Evolutionary conservation across 2,888 invertebrate genomes (phyloP), one percentile per base, ranked within the genome.

Genomic region (Dryobotodes eremita): DNA sequence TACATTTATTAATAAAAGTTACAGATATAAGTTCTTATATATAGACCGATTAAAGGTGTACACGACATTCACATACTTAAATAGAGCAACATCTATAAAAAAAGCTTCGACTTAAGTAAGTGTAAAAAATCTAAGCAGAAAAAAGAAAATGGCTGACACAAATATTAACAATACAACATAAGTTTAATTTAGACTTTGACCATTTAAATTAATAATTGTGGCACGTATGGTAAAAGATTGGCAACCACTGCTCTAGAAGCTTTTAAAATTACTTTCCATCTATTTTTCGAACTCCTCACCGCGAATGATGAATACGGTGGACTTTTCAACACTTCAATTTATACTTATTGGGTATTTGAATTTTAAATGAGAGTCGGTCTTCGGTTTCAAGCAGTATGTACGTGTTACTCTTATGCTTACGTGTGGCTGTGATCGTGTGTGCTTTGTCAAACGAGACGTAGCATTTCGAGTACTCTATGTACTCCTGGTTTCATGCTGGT

Each of bases 331-430:
- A 89, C 88, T 91, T 87, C 90, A 62, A 69, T n/a, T n/a, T 59
- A 62, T 89, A 90, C 92, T 92, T 92, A 93, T 91, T 90, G 90
- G 81, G 82, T 85, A 93, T 94, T 93, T 93, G 94, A 94, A 94
- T 89, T 94, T 92, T 91, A 94, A 93, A 94, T 94, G 83, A 82
- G 68, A 79, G 77, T 82, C 80, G 84, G 85, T 76, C 79, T 88
- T 75, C 66, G 75, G 83, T 88, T 86, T 69, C 85, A 81, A 77
- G 80, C 87, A 85, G 84, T 86, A 86, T 79, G 77, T 79, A 71
- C 61, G 83, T 71, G 87, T 78, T 82, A 71, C 48, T 71, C 68
- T 75, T 75, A 62, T 23, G 50, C 57, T 59, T 57, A 50, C 36
- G 36, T 66, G n/a, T 48, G 31, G 36, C 36, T 79, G 20, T 62